Evolutionary conservation across 1,140 invertebrate genomes (phyloP).

Genomic region (Drosophila arizonae): DNA sequence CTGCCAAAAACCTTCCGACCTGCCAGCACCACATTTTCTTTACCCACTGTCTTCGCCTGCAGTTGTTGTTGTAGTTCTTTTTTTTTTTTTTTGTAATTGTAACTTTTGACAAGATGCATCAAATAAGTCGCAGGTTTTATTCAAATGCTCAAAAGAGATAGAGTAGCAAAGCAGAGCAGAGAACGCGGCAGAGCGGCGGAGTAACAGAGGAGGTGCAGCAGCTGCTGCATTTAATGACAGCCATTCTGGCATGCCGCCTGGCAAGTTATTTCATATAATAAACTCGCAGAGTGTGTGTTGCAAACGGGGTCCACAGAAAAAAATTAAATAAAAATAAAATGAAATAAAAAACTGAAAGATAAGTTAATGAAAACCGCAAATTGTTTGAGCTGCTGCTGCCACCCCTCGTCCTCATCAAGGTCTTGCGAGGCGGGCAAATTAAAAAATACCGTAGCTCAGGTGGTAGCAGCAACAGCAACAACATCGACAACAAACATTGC

Average conservation of each 20-base stretch:
- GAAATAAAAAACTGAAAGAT: conserved; percentile 39
- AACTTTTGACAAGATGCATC: conserved; percentile 54
- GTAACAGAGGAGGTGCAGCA: not conserved
- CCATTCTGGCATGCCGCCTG: conserved; percentile 66
- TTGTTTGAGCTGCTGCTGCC: conserved; percentile 72
- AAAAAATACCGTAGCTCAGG: conserved; percentile 68
- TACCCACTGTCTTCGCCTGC: not conserved
- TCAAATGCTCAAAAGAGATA: conserved; percentile 33
- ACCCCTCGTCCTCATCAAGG: conserved; percentile 14
- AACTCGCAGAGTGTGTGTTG: conserved; percentile 54
- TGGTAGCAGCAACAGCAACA: conserved; percentile 22
- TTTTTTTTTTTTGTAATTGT: conserved; percentile 24
- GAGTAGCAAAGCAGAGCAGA: conserved; percentile 9
- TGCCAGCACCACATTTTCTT: conserved; percentile 7
- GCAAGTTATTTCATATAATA: conserved; percentile 79
- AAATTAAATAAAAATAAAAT: not conserved
- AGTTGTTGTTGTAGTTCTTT: not conserved
- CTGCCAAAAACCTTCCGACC: conserved; percentile 48
- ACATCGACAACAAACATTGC: conserved; percentile 41
- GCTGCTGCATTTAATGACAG: conserved; percentile 74
- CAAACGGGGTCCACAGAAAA: conserved; percentile 27
- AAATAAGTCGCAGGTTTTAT: conserved; percentile 50
- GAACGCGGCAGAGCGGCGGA: not conserved
- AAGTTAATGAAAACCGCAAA: conserved; percentile 79
- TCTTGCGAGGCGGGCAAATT: conserved; percentile 59